Evolutionary conservation across 2,113 vertebrate genomes (phyloP), one percentile per base, ranked within the genome.

Genomic region (Cyphomyrus plagiostoma): DNA sequence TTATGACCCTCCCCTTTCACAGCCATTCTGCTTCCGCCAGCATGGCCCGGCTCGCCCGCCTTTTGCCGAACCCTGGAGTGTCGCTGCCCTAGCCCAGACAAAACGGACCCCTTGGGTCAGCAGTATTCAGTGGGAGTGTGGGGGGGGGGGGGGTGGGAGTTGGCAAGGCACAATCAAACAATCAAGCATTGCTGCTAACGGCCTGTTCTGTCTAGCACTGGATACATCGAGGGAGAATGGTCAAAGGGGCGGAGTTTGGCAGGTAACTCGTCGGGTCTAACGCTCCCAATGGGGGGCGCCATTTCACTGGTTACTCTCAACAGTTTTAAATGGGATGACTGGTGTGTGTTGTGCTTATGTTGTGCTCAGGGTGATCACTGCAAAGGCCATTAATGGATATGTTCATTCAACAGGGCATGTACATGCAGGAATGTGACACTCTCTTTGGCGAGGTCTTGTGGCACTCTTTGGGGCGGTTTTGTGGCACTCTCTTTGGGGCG

Each of bases 101-200:
- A 89, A 92, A 90, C 89, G 93, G 89, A 94, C 94, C 94, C 93
- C 94, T 92, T 90, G 91, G 92, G 90, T 88, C 89, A 89, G 88
- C 39, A 49, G 91, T 83, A 92, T 92, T 94, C 89, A 94, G 92
- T 62, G 74, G 91, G 88, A 19, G 17, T 19, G 8, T 23, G 23
- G 13, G 70, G 30, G 15, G 15, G 23, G 9, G 3, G 48, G 13
- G 30, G 17, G 35, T 35, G 35, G 35, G 35, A 35, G 46, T 42
- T 26, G 48, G 19, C 26, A 1, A 19, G 85, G 35, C 5, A 19
- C 35, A 10, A 62, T 49, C 48, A 1, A 46, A 23, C 46, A 19
- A 9, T 48, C 26, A 1, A 17, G 87, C 26, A 7, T 11, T 66
- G 56, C 30, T 52, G 85, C 4, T 53, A 35, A 13, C 26, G 85